Base-by-base conservation (phyloP, 2,797 vertebrate genomes). In the Yasuhikotakia modesta region DNA sequence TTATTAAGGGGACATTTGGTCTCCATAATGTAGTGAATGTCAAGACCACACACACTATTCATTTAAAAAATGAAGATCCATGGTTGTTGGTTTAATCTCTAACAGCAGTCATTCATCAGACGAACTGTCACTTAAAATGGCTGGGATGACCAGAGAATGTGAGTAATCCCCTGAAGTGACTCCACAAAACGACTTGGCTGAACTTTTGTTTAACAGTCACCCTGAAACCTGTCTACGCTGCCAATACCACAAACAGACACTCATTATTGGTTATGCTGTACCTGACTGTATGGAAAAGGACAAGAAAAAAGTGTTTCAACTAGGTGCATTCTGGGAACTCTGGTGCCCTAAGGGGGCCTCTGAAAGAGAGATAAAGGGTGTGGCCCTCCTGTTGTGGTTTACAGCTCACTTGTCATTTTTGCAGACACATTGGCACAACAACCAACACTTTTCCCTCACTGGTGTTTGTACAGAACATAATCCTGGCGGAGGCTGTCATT, bases 401-500 rank as follows among this genome's bases (percentile, higher is more conserved):
- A 81, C 75, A 76, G 67, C 81, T 74, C 13, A 57, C 81, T 86
- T 83, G 79, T 82, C 85, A 82, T 84, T 85, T 84, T 48, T 73
- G 73, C 48, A 75, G 82, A 81, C 78, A 67, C 17, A 22, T 82
- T 88, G 89, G 87, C 86, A 86, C 73, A 61, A 46, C 72, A 86
- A 82, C 83, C 70, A 11, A 57, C 83, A 88, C 82, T 90, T 89
- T 27, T 88, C 72, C 83, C 79, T 88, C 75, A 27, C 46, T 86
- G 43, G 27, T 84, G 85, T 81, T 84, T 81, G 46, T 79, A 87
- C 72, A 58, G 80, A 83, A 85, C 68, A 35, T 61, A 79, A 84
- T 78, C 76, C 81, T 87, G 85, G 83, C 74, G 53, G 22, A 83
- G 85, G 84, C 77, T 85, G 81, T 88, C 83, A 86, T 87, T 90